Conservation (phyloP, 2,888 invertebrate genomes). For the Nematopogon swammerdamellus region DNA sequence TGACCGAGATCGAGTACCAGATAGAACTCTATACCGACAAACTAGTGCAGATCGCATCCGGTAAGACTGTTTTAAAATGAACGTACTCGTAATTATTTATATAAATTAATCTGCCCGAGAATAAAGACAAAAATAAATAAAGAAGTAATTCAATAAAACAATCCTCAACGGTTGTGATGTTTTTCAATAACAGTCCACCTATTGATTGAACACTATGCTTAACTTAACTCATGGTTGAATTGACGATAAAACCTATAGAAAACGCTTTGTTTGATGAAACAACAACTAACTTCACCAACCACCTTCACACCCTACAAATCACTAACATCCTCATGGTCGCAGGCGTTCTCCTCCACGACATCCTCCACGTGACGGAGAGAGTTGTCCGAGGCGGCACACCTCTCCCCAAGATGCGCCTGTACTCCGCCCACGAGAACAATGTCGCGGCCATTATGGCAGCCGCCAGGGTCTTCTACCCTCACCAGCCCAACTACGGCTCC, state of each 20-base stretch:
- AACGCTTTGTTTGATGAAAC: too few relatives aligned
- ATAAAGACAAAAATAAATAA: too few relatives aligned
- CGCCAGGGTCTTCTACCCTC: constrained; percentile 49
- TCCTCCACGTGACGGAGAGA: constrained; percentile 39
- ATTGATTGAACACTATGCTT: too few relatives aligned
- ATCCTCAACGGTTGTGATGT: too few relatives aligned
- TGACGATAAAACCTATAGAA: too few relatives aligned
- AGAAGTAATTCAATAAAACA: too few relatives aligned
- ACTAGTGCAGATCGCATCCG: constrained; percentile 32
- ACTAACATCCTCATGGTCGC: constrained; percentile 3
- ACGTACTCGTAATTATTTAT: too few relatives aligned
- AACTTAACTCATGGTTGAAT: too few relatives aligned
- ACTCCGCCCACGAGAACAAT: constrained; percentile 64
- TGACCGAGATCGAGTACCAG: constrained; percentile 43
- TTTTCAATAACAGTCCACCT: too few relatives aligned
- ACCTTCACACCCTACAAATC: too few relatives aligned
- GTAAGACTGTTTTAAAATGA: constrained; percentile 25
- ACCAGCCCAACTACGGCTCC: constrained; percentile 56
- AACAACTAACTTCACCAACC: too few relatives aligned
- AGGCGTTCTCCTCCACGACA: constrained; percentile 49
- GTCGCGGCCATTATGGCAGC: constrained; percentile 57
- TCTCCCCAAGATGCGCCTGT: constrained; percentile 41
- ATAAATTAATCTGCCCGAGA: too few relatives aligned
- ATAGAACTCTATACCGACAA: constrained; percentile 30
- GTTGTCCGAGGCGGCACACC: constrained; percentile 34